Conservation (phyloP, 2,888 invertebrate genomes). For the Calliopum simillimum region DNA sequence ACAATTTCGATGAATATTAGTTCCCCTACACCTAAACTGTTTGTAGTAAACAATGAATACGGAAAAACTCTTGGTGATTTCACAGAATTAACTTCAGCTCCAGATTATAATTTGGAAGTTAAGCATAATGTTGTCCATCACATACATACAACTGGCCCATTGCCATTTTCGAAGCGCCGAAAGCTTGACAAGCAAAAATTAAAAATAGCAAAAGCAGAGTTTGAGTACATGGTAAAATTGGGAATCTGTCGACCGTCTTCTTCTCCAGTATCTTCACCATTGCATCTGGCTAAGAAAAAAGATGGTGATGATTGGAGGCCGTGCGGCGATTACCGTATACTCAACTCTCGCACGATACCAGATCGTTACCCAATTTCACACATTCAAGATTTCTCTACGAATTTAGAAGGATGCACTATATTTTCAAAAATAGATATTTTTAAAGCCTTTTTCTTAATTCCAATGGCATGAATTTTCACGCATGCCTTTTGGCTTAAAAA, state of each 20-base stretch:
- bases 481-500: conserved; percentile 33
- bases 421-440: conserved; percentile 35
- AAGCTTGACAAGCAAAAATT: not conserved
- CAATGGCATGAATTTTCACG: conserved; percentile 32
- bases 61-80: too few relatives aligned
- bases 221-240: not conserved
- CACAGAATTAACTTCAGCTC: too few relatives aligned
- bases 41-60: too few relatives aligned
- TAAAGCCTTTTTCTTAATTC: conserved; percentile 36
- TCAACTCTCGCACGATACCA: conserved; percentile 4
- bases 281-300: conserved; percentile 22
- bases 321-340: conserved; percentile 11
- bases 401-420: not conserved
- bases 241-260: not conserved
- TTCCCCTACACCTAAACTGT: too few relatives aligned
- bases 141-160: too few relatives aligned
- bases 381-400: conserved; percentile 15
- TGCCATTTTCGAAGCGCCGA: too few relatives aligned
- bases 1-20: too few relatives aligned
- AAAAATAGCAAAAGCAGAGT: conserved; percentile 12
- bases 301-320: conserved; percentile 7
- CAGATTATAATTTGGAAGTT: too few relatives aligned
- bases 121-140: too few relatives aligned
- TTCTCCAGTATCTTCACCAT: conserved; percentile 6
- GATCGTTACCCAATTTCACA: conserved; percentile 25